Conservation (phyloP, 2,888 invertebrate genomes). For the Macrophya alboannulata region DNA sequence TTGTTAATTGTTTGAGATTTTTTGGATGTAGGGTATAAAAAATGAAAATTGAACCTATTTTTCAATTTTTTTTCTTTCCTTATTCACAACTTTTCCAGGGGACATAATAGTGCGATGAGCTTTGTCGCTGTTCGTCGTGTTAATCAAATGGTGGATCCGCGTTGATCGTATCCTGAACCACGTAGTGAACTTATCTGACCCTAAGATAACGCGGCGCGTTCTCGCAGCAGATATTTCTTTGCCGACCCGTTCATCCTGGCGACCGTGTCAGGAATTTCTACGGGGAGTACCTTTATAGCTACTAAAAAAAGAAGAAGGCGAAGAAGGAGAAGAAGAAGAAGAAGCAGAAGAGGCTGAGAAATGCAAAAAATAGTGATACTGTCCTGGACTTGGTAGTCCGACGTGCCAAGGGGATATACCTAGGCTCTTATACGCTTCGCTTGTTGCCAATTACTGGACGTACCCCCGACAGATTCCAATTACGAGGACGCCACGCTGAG, state of each 20-base stretch:
- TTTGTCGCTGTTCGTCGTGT: neutral
- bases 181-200: constrained; percentile 38
- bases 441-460: constrained; percentile 47
- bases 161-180: constrained; percentile 25
- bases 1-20: neutral
- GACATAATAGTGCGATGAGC: neutral
- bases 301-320: too few species aligned
- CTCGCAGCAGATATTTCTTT: neutral
- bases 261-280: constrained; percentile 30
- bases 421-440: neutral
- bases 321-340: too few species aligned
- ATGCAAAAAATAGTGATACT: constrained; percentile 39
- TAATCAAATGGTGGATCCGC: neutral
- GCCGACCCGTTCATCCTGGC: constrained; percentile 20
- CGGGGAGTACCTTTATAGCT: neutral
- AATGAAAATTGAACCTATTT: neutral
- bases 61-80: neutral
- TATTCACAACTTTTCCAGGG: neutral
- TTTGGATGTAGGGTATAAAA: neutral
- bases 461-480: constrained; percentile 51
- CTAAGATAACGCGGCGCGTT: constrained; percentile 41
- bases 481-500: constrained; percentile 39
- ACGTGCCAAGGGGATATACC: constrained; percentile 8
- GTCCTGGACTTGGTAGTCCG: constrained; percentile 22
- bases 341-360: constrained; percentile 19